Evolutionary conservation across 2,113 vertebrate species (phyloP).

Genomic region (Percina caprodes): DNA sequence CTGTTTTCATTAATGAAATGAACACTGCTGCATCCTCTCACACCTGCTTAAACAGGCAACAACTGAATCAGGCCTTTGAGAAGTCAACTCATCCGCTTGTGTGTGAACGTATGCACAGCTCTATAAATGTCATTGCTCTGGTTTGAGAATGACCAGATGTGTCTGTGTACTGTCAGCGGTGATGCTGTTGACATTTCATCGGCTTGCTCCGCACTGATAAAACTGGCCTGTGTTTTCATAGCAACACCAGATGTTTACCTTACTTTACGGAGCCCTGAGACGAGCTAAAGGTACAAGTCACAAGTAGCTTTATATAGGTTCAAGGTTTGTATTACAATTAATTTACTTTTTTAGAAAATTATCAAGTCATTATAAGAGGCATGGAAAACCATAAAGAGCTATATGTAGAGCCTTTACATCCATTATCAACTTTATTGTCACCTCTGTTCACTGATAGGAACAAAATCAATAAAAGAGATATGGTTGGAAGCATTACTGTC

Average conservation of each 20-base stretch:
- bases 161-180: constrained; percentile 56
- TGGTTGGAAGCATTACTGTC: constrained; percentile 37
- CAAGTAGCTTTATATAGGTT: not conserved
- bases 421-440: constrained; percentile 6
- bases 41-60: not conserved
- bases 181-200: constrained; percentile 67
- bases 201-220: constrained; percentile 38
- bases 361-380: not conserved
- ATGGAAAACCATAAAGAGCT: not conserved
- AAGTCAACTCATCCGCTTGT: not conserved
- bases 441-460: constrained; percentile 24
- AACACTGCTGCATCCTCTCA: not conserved
- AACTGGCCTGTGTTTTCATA: constrained; percentile 37
- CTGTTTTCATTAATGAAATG: not conserved
- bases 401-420: not conserved
- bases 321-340: not conserved
- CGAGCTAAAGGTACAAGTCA: not conserved
- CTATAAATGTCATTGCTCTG: constrained; percentile 63
- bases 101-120: constrained; percentile 11
- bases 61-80: not conserved
- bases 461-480: constrained; percentile 29
- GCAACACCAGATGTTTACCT: constrained; percentile 29
- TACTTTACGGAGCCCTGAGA: not conserved
- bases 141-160: constrained; percentile 64
- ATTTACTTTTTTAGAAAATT: not conserved